Evolutionary conservation across 2,797 vertebrate species (phyloP), one percentile per base, ranked within the genome.

Genomic region (Tenualosa ilisha): DNA sequence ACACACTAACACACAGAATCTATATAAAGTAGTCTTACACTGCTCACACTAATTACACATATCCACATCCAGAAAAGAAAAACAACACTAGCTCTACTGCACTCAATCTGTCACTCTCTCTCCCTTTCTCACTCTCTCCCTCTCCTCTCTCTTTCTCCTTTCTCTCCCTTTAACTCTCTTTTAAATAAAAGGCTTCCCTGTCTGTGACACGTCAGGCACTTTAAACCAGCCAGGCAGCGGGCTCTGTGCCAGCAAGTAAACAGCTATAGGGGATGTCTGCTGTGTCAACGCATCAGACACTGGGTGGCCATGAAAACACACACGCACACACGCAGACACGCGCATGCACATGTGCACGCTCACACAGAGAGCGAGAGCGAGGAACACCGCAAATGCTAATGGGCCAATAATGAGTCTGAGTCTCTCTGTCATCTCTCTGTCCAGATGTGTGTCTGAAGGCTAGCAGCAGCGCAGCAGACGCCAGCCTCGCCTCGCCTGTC

Each of bases 231-330:
- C 68, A 75, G 68, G 68, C 68, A 20, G 68, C 68, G 7, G 68
- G 68, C 68, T 40, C 13, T 15, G 68, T 17, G 68, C 68, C 68
- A 75, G 31, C 37, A 31, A 75, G 68, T 26, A 75, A 75, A 75
- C 68, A 75, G 68, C 68, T 75, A 75, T 43, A 75, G 68, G 68
- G 68, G 68, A 75, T 43, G 68, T 75, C 68, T 75, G 68, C 68
- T 75, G 31, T 75, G 68, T 37, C 68, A 75, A 75, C 68, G 68
- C 68, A 75, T 75, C 68, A 75, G 68, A 40, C 31, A 75, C 68
- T 75, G 68, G 40, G 24, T 50, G 46, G 51, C 17, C 13, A 24
- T 40, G 65, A 26, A 68, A 7, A 31, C 63, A 65, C 2, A 13
- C 63, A 65, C 63, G 12, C 61, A 65, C 63, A 13, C 63, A 65